Percentiles rank a stretch among this genome's conserved stretches.
Conservation (phyloP, 2,113 vertebrate genomes). For the Gnathonemus echidnorhynchus region DNA sequence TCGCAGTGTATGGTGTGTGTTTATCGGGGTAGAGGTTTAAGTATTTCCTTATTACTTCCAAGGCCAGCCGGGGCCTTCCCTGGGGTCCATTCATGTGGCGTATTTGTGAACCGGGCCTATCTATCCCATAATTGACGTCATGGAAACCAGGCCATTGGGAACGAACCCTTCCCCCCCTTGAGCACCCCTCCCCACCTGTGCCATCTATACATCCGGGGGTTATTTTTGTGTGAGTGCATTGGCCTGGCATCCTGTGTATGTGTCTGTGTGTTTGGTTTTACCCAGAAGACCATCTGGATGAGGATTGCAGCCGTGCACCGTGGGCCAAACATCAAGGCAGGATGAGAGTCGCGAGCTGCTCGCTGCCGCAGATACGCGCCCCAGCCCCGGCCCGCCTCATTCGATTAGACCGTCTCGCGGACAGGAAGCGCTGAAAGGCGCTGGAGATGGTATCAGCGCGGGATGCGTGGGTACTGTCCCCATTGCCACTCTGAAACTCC, state of each 20-base stretch:
- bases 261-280: slow-evolving; percentile 62
- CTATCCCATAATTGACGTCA: background rate
- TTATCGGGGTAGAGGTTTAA: background rate
- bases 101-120: background rate
- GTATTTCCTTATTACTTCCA: background rate
- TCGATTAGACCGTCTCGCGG: slow-evolving; percentile 63
- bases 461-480: slow-evolving; percentile 33
- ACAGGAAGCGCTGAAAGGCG: slow-evolving; percentile 71
- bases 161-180: background rate
- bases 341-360: slow-evolving; percentile 31
- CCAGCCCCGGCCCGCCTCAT: slow-evolving; percentile 50
- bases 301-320: slow-evolving; percentile 44
- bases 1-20: background rate
- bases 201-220: slow-evolving; percentile 11
- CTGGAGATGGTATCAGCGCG: slow-evolving; percentile 58
- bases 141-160: background rate
- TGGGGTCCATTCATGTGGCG: background rate
- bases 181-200: background rate
- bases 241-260: slow-evolving; percentile 24
- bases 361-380: slow-evolving; percentile 55
- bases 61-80: background rate
- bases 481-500: slow-evolving; percentile 53
- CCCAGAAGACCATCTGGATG: slow-evolving; percentile 35
- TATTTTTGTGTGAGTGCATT: background rate
- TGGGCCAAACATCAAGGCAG: background rate